Percentiles rank a stretch among this genome's conserved stretches.
Conservation (phyloP, 2,113 vertebrate species). For the Pseudopipra pipra region DNA sequence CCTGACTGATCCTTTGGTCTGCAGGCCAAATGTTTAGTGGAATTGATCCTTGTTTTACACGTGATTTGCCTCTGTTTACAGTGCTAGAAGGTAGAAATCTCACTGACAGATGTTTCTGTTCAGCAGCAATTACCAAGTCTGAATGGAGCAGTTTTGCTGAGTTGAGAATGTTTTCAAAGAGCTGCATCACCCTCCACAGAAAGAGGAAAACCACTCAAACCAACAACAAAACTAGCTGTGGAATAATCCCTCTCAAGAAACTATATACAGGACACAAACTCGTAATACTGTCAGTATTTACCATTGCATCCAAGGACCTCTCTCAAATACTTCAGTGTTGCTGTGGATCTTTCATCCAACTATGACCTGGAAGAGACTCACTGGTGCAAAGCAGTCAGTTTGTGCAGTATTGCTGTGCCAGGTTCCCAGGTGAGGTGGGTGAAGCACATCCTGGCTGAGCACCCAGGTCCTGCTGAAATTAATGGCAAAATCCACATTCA, state of each 20-base stretch:
- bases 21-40: background rate
- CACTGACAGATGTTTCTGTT: background rate
- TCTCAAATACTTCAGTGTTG: background rate
- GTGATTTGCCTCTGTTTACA: background rate
- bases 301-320: background rate
- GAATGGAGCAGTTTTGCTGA: background rate
- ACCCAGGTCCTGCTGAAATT: background rate
- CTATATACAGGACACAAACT: background rate
- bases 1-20: background rate
- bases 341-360: background rate
- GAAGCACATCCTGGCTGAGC: background rate
- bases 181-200: background rate
- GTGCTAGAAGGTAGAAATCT: background rate
- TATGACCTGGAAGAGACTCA: background rate
- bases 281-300: background rate
- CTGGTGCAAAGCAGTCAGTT: background rate
- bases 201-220: background rate
- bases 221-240: background rate
- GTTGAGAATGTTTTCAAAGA: background rate
- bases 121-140: background rate
- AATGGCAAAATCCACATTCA: background rate
- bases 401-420: background rate
- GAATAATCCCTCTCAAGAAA: background rate
- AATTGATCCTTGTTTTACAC: background rate
- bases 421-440: background rate